phyloP scores from a whole-genome alignment of 2,888 invertebrate genomes.

The Ichneumoninae sp. region DNA sequence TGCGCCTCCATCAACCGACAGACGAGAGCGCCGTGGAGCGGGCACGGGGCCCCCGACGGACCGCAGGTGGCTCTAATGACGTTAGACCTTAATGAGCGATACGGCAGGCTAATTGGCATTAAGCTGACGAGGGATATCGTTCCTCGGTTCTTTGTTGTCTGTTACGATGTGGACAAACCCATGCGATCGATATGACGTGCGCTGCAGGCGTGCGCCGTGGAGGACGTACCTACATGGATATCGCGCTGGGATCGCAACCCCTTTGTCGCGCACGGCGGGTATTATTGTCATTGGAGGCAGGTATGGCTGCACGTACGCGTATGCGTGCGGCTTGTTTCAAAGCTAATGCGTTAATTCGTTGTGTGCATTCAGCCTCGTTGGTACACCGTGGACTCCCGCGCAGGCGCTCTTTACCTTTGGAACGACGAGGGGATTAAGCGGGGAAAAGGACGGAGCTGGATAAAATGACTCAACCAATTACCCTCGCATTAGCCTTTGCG shows the following conservation, averaged over 20 bases:
- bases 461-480: not conserved
- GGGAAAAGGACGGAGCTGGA: not conserved
- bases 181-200: slow-evolving; percentile 43
- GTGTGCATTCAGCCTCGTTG: slow-evolving; percentile 12
- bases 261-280: slow-evolving; percentile 40
- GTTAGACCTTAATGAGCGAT: slow-evolving; percentile 80
- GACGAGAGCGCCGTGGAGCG: slow-evolving; percentile 29
- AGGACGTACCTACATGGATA: slow-evolving; percentile 16
- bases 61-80: slow-evolving; percentile 80
- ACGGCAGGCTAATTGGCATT: slow-evolving; percentile 82
- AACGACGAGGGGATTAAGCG: not conserved
- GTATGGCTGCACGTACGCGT: not conserved
- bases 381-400: not conserved
- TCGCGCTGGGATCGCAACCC: slow-evolving; percentile 38
- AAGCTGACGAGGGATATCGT: slow-evolving; percentile 71
- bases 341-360: slow-evolving; percentile 42
- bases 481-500: not conserved
- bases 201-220: slow-evolving; percentile 21
- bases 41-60: slow-evolving; percentile 45
- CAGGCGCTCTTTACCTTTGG: not conserved
- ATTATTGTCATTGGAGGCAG: slow-evolving; percentile 22
- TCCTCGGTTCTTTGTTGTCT: slow-evolving; percentile 61
- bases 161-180: slow-evolving; percentile 24
- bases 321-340: slow-evolving; percentile 27
- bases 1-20: slow-evolving; percentile 44